Base-by-base conservation (phyloP, 2,113 vertebrate species). In the Tyrannus savana region DNA sequence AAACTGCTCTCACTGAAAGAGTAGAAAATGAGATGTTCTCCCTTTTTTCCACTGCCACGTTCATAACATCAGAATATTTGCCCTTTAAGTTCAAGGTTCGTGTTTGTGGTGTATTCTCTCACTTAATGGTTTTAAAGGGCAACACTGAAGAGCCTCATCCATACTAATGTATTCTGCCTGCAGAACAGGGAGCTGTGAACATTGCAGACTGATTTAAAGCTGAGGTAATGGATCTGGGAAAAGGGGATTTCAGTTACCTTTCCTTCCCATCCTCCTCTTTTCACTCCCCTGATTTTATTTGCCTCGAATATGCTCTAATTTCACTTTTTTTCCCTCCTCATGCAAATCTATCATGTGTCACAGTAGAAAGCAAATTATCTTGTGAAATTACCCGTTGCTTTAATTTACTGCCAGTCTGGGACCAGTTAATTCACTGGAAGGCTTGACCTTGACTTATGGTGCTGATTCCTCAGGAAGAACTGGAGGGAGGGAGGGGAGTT, bases 71-170 rank as follows among this genome's bases (percentile, higher is more conserved):
- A 12, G 52, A 41, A 46, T 25, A 39, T 68, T 56, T 35, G 58
- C 86, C 53, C 89, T 95, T 87, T 87, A 94, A 94, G 89, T 81
- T 39, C 89, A 89, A 84, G 82, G 82, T 87, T 73, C 89, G 41
- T 62, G 47, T 88, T 88, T 80, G 76, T 69, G 76, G 37, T 64
- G 21, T 68, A 53, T 88, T 85, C 73, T 75, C 91, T 93, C 75
- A 42, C 73, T 72, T 82, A 41, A 73, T 79, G 75, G 83, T 55
- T 55, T 55, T 55, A 92, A 96, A 67, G 85, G 89, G 73, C 74
- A 71, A 67, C 35, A 41, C 33, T 46, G 85, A 89, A 25, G 71
- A 68, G 55, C 52, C 46, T 60, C 42, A 15, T 78, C 42, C 31
- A 2, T 55, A 19, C 30, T 18, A 55, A 19, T 12, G 30, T 55